phyloP scores from a whole-genome alignment of 2,113 vertebrate genomes.

The Hemiscyllium ocellatum region DNA sequence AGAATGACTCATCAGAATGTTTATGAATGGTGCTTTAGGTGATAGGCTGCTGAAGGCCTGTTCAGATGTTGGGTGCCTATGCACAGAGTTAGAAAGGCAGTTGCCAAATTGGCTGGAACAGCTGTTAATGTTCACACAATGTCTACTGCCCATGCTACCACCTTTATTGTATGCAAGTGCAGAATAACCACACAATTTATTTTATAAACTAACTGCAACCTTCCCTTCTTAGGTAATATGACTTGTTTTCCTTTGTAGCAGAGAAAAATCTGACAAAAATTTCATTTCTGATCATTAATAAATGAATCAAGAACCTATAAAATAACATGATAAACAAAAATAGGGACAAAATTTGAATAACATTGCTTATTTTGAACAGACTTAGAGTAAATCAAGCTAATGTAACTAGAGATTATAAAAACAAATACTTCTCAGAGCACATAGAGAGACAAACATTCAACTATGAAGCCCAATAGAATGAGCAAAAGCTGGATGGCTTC shows the following conservation, averaged over 20 bases:
- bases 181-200: not conserved
- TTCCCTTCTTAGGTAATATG: too few species aligned
- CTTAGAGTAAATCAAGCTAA: not conserved
- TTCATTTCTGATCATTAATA: not conserved
- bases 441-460: slow-evolving; percentile 2
- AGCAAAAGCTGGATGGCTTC: not conserved
- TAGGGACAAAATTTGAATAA: not conserved
- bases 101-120: not conserved
- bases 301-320: not conserved
- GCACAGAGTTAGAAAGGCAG: not conserved
- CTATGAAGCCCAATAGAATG: not conserved
- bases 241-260: not conserved
- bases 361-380: not conserved
- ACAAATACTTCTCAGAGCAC: not conserved
- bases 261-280: not conserved
- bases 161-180: too few species aligned
- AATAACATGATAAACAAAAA: too few species aligned
- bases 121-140: not conserved
- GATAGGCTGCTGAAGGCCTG: not conserved
- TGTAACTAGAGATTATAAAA: not conserved
- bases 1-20: too few species aligned
- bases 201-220: not conserved
- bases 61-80: not conserved
- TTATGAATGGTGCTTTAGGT: too few species aligned
- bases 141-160: not conserved